Base-by-base conservation (phyloP, 2,113 vertebrate genomes). In the Saguinus midas region DNA sequence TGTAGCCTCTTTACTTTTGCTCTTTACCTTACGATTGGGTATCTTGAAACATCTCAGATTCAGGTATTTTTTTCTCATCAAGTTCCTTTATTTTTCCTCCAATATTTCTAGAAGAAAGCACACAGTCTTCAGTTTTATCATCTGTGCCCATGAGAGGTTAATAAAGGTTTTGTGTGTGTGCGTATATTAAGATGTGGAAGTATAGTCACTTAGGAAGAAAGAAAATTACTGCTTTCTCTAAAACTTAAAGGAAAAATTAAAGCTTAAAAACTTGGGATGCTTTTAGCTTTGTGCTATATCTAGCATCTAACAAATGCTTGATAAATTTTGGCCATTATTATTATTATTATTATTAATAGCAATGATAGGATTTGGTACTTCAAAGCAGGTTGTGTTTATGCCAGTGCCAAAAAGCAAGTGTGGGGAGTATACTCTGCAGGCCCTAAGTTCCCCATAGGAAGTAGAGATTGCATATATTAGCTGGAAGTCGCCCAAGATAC, bases 401-500 rank as follows among this genome's bases (percentile, higher is more conserved):
- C 29, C 50, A 61, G 57, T 82, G 21, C 45, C n/a, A 80, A 58
- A 80, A 55, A 87, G 58, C 18, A 73, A 66, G 17, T 64, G 37
- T 75, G 57, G 25, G n/a, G 66, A 84, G 43, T 72, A 18, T 5
- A 13, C 3, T 45, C 3, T 87, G 27, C 57, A 84, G 68, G 48
- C 72, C 35, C 32, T 80, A 37, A 37, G 35, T 25, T 55, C 92
- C 76, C 76, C 17, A 81, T 85, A 94, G 93, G 81, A 96, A 92
- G 72, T 64, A 37, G 72, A 92, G 58, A 83, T 79, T 96, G 84
- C 95, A 75, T 96, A 79, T 86, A 86, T 92, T 84, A 92, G 81
- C 78, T 97, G 96, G 96, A 95, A 85, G 75, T 95, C 64, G 64
- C 88, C 96, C 95, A 96, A 95, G 70, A 37, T 88, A 79, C 96